Evolutionary conservation across 1,140 invertebrate genomes (phyloP), one percentile per base, ranked within the genome.

Genomic region (Camponotus vicinus): DNA sequence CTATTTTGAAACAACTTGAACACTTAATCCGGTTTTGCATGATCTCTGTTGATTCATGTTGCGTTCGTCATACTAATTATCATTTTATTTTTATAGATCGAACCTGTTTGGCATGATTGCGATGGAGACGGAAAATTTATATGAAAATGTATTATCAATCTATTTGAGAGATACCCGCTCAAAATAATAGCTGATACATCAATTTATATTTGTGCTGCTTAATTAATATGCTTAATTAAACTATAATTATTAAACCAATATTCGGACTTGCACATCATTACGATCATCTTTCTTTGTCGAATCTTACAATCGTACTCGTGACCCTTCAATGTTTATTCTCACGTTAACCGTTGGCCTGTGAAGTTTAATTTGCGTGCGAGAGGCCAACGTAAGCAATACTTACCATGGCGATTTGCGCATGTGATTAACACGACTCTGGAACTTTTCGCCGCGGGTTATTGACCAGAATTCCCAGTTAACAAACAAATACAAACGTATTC

Each of bases 331-430:
- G 21, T 61, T 82, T 32, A 18, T 9, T 71, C n/a, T 71, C 40
- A 18, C 49, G 40, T 59, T 49, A 67, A 13, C 27, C 64, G 37
- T 9, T 66, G 32, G 13, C 63, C 42, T 27, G 70, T 13, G 37
- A 55, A 76, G 3, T 27, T 82, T 82, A 82, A 71, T 82, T 82
- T 82, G 66, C 67, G 37, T 59, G 66, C 67, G 55, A 59, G 34
- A 82, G 78, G 18, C 71, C 79, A 82, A 82, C 45, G 59, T 71
- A 61, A 82, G 67, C 52, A 82, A 71, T 71, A 82, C 55, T 71
- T 59, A 42, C 21, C 63, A n/a, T 11, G 13, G 18, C 45, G 27
- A 69, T 79, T 79, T 59, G 67, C 79, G 52, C 79, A 59, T 71
- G 13, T 40, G 79, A 42, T 71, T 82, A 82, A 82, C 52, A 40